Base-by-base conservation (phyloP, 2,888 invertebrate genomes). In the Trichacis sp. region DNA sequence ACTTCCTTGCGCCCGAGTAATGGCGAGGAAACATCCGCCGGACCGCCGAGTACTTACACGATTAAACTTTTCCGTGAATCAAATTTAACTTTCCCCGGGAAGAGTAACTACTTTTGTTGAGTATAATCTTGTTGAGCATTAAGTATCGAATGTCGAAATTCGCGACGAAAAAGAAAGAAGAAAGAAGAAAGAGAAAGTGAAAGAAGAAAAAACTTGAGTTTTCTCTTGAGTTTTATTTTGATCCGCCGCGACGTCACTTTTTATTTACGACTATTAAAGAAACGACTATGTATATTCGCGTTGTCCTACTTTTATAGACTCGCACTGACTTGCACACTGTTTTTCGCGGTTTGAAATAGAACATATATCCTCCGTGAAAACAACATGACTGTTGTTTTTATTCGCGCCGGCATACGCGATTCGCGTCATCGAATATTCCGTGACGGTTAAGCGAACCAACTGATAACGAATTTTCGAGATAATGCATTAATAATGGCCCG, bases 41-140 rank as follows among this genome's bases (percentile, higher is more conserved):
- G 60, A 57, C 57, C 51, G 50, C 45, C 66, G 65, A 67, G 57
- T 73, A 72, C 79, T 76, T 74, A 76, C 76, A 69, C 80, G 78
- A 80, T 81, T 79, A 78, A 81, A 81, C 79, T 82, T 79, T 77
- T 72, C 71, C 73, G 69, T 69, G 77, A 77, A 82, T 80, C 79
- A 74, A 82, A 81, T 80, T 79, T 78, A 80, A 81, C 79, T 81
- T 80, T 78, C 72, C 51, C 67, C 72, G 66, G 69, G 65, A 66
- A 61, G 46, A 72, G 75, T 77, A 79, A 81, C 74, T 79, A 80
- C 77, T 80, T 78, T 79, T 78, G 75, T 77, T 74, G 43, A 12
- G 46, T 57, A 64, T 61, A 61, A 61, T 48, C 33, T 46, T 61
- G 51, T 55, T 55, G 30, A 61, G 43, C 19, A 47, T 30, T 46